These are phyloP conservation scores for Rhegmatorhina hoffmannsi DNA, from an alignment of 2,113 vertebrate genomes.

Conservation along the genomic window DNA sequence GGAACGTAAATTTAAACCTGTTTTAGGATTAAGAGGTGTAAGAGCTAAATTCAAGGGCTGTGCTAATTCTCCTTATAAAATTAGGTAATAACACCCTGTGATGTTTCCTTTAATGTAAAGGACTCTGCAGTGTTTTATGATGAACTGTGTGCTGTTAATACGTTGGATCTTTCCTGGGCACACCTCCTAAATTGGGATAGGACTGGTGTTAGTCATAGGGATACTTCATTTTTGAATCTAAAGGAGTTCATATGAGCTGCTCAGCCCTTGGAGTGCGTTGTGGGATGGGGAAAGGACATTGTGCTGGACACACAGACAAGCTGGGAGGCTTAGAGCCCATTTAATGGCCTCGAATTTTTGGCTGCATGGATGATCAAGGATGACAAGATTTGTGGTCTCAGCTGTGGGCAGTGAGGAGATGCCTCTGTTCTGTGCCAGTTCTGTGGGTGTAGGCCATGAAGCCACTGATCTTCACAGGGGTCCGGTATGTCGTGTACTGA, in stretches of 20 bases:
- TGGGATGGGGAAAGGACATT: background rate
- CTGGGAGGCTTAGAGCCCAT: background rate
- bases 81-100: background rate
- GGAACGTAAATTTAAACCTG: background rate
- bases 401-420: background rate
- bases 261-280: background rate
- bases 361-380: background rate
- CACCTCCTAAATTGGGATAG: background rate
- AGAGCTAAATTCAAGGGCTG: background rate
- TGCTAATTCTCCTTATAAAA: background rate
- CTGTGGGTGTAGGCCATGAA: background rate
- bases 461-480: background rate
- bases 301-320: rapidly evolving
- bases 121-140: background rate
- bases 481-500: background rate
- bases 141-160: background rate
- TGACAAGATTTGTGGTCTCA: background rate
- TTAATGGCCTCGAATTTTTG: background rate
- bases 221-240: background rate
- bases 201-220: slow-evolving; percentile 1
- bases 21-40: background rate
- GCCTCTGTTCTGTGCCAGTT: background rate
- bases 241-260: background rate
- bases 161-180: background rate
- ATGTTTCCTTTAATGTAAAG: background rate